Evolutionary conservation across 2,888 invertebrate genomes (phyloP), one percentile per base, ranked within the genome.

Genomic region (Pegoplata infirma): DNA sequence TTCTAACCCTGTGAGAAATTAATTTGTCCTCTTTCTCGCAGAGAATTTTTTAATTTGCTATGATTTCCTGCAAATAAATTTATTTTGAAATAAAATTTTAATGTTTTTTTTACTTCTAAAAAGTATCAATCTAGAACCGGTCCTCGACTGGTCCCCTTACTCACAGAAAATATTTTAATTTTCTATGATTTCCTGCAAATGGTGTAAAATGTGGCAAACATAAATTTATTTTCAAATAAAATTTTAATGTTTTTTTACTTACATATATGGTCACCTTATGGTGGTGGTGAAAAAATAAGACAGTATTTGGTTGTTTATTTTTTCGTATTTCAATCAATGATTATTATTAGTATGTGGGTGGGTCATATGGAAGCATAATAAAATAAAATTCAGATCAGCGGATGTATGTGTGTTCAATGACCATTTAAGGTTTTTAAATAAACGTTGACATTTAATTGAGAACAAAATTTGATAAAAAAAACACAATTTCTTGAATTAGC

Each of bases 361-460:
- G 25, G 6, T 21, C 14, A 55, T 47, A 10, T 36, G 36, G n/a
- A 6, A 36, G 12, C 36, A 12, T n/a, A 36, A 36, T 12, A 10
- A 36, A 36, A 8, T 8, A 36, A 36, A 12, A 12, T 36, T 12
- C 1, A 21, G 14, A 63, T 51, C 19, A 44, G 21, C 23, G 17
- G 36, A 49, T 46, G 46, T 49, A 14, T 16, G 21, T 17, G 40
- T 36, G 12, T 17, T 25, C 28, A 12, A 14, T 58, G 56, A 51
- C 63, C 69, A 78, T 68, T 61, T 69, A 44, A 25, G 47, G 64
- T 17, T 47, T 21, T 47, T 59, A 8, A 19, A 49, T 21, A 51
- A 51, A 40, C 7, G 36, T 47, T 28, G 40, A 28, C 40, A 69
- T 69, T 64, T 49, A 44, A 66, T 79, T 64, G 47, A 63, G 51